Conservation (phyloP, 2,113 vertebrate genomes). For the Microcebus ravelobensis region DNA sequence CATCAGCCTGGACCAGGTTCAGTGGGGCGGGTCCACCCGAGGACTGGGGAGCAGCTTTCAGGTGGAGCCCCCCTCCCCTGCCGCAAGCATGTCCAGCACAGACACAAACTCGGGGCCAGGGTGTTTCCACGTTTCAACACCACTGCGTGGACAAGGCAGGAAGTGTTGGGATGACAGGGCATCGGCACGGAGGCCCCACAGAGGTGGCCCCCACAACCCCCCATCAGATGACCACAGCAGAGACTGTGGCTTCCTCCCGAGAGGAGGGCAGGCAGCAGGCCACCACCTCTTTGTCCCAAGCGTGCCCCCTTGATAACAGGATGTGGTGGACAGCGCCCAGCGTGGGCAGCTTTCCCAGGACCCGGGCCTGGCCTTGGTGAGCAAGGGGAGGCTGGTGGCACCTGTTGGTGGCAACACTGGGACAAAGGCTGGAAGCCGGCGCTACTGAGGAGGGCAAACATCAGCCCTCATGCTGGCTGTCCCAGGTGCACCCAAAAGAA, state of each 20-base stretch:
- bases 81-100: fast-evolving
- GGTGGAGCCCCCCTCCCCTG: not conserved
- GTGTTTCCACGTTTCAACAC: not conserved
- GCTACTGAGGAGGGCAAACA: fast-evolving
- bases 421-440: not conserved
- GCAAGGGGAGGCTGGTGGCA: not conserved
- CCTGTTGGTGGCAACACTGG: not conserved
- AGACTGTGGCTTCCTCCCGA: not conserved
- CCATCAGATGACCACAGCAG: not conserved
- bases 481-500: fast-evolving
- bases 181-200: fast-evolving
- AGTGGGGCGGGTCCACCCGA: not conserved
- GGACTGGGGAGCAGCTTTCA: not conserved
- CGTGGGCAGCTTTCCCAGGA: not conserved
- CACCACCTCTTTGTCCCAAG: not conserved
- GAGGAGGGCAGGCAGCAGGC: not conserved
- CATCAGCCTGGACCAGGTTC: not conserved
- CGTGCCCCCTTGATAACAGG: fast-evolving
- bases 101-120: not conserved
- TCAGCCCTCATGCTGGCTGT: fast-evolving
- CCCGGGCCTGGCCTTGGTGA: not conserved
- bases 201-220: not conserved
- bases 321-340: not conserved
- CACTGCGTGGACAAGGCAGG: not conserved
- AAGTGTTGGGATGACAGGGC: not conserved